Evolutionary conservation across 2,888 invertebrate genomes (phyloP), one percentile per base, ranked within the genome.

Genomic region (Eilema depressum): DNA sequence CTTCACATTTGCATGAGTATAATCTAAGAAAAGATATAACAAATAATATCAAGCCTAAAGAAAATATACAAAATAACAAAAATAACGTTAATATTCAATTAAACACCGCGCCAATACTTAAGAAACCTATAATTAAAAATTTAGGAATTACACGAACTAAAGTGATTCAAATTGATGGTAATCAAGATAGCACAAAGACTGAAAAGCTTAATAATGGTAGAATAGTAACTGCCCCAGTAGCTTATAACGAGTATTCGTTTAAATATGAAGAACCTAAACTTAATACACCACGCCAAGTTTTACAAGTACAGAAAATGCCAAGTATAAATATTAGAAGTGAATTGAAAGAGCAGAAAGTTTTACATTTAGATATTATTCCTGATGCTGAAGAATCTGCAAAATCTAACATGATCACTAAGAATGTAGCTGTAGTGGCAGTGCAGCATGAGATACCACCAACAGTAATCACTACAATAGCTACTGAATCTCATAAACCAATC

Each of bases 281-380:
- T 64, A 84, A 78, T 59, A 74, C 37, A 60, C 75, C 82, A 53
- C 80, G 70, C 62, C 92, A 88, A 81, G 71, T 78, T 66, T 85
- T 96, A 72, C 85, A 91, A 78, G 81, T 95, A 76, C 96, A 96
- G 88, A 85, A 89, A 78, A 93, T 96, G 93, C 96, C 96, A 64
- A 89, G 92, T 69, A 93, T 96, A 73, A 93, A 92, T 81, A 96
- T 96, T 75, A 92, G 94, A 83, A 91, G 94, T 76, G 92, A 94
- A 82, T 84, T 96, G 30, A 94, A 90, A 67, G 89, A 92, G 73
- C 96, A 96, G 84, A 95, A 92, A 85, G 95, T 96, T 71, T 89
- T 96, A 70, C 90, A 93, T 41, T 87, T 96, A 79, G 92, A 95
- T 81, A 96, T 96, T 80, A 79, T 91, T 81, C 94, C 96, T 33